Conservation (phyloP, 2,888 invertebrate genomes). For the Drosophila merina region DNA sequence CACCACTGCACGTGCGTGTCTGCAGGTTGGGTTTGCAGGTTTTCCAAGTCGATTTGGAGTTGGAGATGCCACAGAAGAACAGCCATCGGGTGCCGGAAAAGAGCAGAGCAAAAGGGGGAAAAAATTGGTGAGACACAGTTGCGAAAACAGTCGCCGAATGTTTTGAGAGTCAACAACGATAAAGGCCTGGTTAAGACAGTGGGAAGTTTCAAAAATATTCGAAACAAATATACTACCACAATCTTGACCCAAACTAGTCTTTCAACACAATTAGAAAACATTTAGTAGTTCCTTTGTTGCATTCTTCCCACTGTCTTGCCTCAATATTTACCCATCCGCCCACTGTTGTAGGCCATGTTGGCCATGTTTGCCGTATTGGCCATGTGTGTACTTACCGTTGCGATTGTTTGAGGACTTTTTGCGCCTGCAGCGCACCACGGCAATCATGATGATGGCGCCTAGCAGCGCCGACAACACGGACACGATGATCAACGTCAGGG, state of each 20-base stretch:
- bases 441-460: constrained; percentile 90
- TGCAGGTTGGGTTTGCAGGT: constrained; percentile 45
- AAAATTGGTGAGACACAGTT: constrained; percentile 31
- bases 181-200: constrained; percentile 20
- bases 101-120: constrained; percentile 1
- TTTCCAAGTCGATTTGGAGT: constrained; percentile 10
- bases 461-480: constrained; percentile 89
- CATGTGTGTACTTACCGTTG: constrained; percentile 81
- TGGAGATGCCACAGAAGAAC: constrained; percentile 14
- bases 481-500: constrained; percentile 88
- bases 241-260: not conserved
- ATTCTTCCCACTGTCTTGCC: constrained; percentile 15
- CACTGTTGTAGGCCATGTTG: not conserved
- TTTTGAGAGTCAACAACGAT: constrained; percentile 39
- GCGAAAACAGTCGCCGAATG: constrained; percentile 38
- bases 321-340: constrained; percentile 4
- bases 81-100: constrained; percentile 15
- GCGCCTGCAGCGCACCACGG: constrained; percentile 88
- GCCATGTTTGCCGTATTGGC: constrained; percentile 14
- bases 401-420: constrained; percentile 84
- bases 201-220: not conserved
- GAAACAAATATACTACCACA: not conserved
- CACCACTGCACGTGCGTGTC: constrained; percentile 84
- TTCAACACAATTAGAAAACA: not conserved
- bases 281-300: not conserved